A percentile compares a stretch with the other conserved stretches of the same genome.
Evolutionary conservation across 1,140 invertebrate genomes (phyloP).

Genomic region (Euura saliciscinereae): DNA sequence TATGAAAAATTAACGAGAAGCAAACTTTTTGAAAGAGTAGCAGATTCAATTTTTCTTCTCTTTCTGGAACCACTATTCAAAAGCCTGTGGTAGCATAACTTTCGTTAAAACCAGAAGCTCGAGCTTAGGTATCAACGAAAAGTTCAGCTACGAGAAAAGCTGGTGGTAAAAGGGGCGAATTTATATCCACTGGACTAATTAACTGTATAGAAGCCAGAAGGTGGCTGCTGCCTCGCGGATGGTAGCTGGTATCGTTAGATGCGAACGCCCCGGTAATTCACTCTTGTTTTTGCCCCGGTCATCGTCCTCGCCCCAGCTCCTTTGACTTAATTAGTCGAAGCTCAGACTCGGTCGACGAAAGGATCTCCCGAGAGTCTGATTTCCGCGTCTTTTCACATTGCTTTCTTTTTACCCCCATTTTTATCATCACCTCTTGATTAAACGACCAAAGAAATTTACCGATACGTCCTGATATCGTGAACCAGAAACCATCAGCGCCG

Average conservation of each 20-base stretch:
- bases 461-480: not conserved
- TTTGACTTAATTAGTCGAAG: not conserved
- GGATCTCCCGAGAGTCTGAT: not conserved
- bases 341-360: not conserved
- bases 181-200: not conserved
- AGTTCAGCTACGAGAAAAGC: too few relatives aligned
- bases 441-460: not conserved
- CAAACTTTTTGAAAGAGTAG: too few relatives aligned
- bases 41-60: too few relatives aligned
- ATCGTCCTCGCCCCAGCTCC: not conserved
- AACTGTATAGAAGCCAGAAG: not conserved
- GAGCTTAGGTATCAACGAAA: too few relatives aligned
- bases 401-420: not conserved
- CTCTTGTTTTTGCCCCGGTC: not conserved
- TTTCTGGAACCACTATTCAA: too few relatives aligned
- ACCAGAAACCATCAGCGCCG: not conserved
- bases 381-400: not conserved
- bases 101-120: too few relatives aligned
- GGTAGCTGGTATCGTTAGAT: not conserved
- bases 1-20: too few relatives aligned
- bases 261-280: not conserved
- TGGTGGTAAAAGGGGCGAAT: not conserved
- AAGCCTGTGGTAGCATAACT: too few relatives aligned
- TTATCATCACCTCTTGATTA: not conserved
- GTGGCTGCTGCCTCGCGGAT: too few relatives aligned